Evolutionary conservation across 2,113 vertebrate genomes (phyloP).

Genomic region (Channa argus): DNA sequence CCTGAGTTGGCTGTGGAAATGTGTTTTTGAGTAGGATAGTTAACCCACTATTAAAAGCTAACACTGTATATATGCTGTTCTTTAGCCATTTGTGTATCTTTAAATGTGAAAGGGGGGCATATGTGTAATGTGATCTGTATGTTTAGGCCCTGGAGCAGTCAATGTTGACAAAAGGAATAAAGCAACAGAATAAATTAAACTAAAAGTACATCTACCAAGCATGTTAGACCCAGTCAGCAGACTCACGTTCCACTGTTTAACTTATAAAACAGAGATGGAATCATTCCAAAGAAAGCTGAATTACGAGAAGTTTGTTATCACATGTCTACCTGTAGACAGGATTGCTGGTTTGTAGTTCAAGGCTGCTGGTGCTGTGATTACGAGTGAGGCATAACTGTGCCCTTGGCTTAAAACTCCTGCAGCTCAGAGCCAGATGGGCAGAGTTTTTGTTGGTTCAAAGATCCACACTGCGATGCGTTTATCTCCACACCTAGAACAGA

Average conservation of each 20-base stretch:
- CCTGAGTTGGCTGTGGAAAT: conserved; percentile 3
- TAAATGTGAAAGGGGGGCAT: background rate
- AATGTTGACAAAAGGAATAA: background rate
- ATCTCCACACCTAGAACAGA: conserved; percentile 57
- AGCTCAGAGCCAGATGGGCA: conserved; percentile 72
- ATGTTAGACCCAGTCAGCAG: background rate
- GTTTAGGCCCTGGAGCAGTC: background rate
- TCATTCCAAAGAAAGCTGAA: background rate
- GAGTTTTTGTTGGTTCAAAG: conserved; percentile 62
- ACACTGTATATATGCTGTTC: background rate
- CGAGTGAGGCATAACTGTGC: conserved; percentile 31
- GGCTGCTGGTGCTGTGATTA: conserved; percentile 25
- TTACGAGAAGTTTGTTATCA: background rate
- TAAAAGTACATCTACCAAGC: background rate
- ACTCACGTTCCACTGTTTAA: background rate
- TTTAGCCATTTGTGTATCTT: too few relatives aligned
- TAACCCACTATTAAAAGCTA: background rate
- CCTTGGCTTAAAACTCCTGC: conserved; percentile 47
- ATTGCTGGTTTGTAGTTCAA: conserved; percentile 20
- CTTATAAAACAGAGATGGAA: background rate
- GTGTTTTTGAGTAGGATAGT: background rate
- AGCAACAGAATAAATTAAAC: background rate
- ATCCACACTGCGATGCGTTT: conserved; percentile 62
- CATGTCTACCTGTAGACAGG: conserved; percentile 14
- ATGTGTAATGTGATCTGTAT: background rate